A percentile compares a stretch with the other conserved stretches of the same genome.
Evolutionary conservation across 2,113 vertebrate species (phyloP).

Genomic region (Carassius gibelio): DNA sequence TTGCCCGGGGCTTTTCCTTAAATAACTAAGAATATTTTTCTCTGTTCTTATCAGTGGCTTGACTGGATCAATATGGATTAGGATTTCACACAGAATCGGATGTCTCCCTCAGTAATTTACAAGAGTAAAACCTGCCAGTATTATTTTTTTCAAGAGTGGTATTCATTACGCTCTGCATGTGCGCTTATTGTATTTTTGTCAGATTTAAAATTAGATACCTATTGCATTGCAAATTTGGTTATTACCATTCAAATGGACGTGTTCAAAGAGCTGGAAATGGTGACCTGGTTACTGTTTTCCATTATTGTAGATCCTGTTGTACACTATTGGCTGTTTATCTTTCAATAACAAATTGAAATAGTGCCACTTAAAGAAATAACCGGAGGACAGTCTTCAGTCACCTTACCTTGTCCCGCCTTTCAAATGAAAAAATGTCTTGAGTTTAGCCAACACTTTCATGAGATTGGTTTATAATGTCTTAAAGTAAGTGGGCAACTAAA

Average conservation of each 20-base stretch:
- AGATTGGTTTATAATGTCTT: no score
- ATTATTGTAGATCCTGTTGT: not conserved
- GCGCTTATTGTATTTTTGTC: constrained; percentile 34
- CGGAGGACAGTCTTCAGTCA: not conserved
- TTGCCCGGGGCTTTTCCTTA: constrained; percentile 57
- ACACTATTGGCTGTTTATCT: not conserved
- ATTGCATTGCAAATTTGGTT: not conserved
- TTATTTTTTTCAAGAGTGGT: constrained; percentile 22
- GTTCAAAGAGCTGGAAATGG: constrained; percentile 2
- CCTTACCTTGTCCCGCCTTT: not conserved
- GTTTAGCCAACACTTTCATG: not conserved
- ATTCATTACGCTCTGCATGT: constrained; percentile 20
- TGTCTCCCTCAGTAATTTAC: constrained; percentile 54
- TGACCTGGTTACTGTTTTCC: not conserved
- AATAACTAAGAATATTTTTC: constrained; percentile 68
- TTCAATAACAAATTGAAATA: not conserved
- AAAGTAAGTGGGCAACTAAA: not conserved
- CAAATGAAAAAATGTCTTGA: not conserved
- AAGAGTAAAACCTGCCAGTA: constrained; percentile 41
- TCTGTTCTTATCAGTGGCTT: constrained; percentile 55
- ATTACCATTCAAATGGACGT: constrained; percentile 40
- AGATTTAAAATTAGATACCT: constrained; percentile 18
- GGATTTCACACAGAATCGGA: constrained; percentile 62
- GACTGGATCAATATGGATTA: constrained; percentile 67
- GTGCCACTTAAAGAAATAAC: no score